Base-by-base conservation (phyloP, 2,113 vertebrate genomes). In the Chloebia gouldiae region DNA sequence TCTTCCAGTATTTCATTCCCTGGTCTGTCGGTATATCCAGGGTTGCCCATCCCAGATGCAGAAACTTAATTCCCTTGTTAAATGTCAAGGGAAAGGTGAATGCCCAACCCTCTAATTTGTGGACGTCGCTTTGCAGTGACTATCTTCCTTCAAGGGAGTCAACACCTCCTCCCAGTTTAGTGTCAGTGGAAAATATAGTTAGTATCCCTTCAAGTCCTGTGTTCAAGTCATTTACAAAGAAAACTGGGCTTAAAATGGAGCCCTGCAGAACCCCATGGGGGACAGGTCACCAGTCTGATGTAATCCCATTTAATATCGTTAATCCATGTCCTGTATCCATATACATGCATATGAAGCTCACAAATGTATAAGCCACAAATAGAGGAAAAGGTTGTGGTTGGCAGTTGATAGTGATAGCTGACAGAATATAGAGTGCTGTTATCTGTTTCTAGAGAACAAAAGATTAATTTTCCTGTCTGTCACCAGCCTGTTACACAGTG, bases 181-280 rank as follows among this genome's bases (percentile, higher is more conserved):
- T 63, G 49, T 56, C n/a, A 31, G n/a, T 54, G 13, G 16, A 24
- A 71, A 47, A 56, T 5, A 40, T 63, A 40, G 24, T 40, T 16
- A 79, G 15, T 25, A 40, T 56, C 17, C 20, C 7, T 35, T 63
- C 19, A 28, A 30, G 13, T 40, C 11, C 20, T 56, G 11, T 49
- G 5, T 35, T 54, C 17, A 25, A n/a, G 40, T n/a, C 8, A 40
- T 21, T 66, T 56, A 21, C 3, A 11, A 49, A 54, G 24, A 63
- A 24, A 70, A 47, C 11, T 13, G 24, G 4, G 20, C 24, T 47
- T 27, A 15, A 77, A 76, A 44, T 18, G 11, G 19, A 75, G 6
- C 15, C 6, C 42, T 30, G 19, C 21, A 42, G 39, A 47, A 14
- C 7, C 16, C 10, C n/a, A 23, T 0, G 1, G 10, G 11, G 25